A percentile compares a stretch with the other conserved stretches of the same genome.
Evolutionary conservation across 2,797 vertebrate species (phyloP).

Genomic region (Hydrocynus forskahlii): DNA sequence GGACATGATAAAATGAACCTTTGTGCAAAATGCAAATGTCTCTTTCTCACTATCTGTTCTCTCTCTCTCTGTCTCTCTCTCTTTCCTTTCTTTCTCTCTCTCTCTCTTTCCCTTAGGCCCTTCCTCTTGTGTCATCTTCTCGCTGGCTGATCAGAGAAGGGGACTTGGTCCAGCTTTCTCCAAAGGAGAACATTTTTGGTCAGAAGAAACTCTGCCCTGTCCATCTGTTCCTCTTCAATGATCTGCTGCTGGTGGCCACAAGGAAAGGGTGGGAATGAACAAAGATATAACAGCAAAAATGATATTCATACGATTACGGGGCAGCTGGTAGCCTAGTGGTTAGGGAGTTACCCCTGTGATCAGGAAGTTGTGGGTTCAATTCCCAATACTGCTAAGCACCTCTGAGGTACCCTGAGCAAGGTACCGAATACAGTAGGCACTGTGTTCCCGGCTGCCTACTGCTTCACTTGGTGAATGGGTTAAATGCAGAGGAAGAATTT

Average conservation of each 20-base stretch:
- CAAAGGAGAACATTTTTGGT: slow-evolving; percentile 51
- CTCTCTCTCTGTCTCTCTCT: no score
- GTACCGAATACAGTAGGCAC: no score
- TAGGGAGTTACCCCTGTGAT: no score
- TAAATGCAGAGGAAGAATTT: no score
- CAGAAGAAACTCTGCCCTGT: slow-evolving; percentile 49
- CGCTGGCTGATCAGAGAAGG: slow-evolving; percentile 58
- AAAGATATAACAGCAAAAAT: no score
- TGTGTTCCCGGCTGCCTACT: no score
- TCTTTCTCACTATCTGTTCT: neutral
- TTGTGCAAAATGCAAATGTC: neutral
- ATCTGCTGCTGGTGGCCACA: slow-evolving; percentile 56
- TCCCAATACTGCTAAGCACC: no score
- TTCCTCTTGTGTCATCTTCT: slow-evolving; percentile 57
- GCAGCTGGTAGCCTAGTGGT: no score
- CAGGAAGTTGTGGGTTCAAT: no score
- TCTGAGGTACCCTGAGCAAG: no score
- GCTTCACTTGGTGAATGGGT: no score
- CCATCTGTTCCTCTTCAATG: slow-evolving; percentile 60
- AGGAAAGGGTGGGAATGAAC: slow-evolving; percentile 50
- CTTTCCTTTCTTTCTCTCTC: neutral
- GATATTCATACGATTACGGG: no score
- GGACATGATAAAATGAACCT: neutral
- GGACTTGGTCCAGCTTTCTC: slow-evolving; percentile 45
- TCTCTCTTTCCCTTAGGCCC: slow-evolving; percentile 25